These are phyloP conservation scores for Gastrophryne carolinensis DNA, from an alignment of 2,797 vertebrate genomes.

Conservation along the genomic window DNA sequence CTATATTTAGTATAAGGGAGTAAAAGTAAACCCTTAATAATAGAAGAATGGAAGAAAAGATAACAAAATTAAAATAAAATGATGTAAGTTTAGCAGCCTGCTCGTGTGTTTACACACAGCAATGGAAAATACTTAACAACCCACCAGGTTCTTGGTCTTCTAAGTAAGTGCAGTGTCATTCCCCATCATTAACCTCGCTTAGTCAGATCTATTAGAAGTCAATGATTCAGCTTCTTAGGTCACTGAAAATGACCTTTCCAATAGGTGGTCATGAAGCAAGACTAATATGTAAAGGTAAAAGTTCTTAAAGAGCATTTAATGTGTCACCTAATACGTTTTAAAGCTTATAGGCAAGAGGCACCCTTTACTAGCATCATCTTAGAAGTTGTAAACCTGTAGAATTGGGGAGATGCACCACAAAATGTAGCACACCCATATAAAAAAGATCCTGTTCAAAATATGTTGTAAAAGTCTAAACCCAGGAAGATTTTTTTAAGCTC, in stretches of 20 bases:
- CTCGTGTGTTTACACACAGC: background rate
- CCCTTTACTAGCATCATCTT: background rate
- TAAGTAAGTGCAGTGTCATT: slow-evolving; percentile 24
- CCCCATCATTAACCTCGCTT: slow-evolving; percentile 37
- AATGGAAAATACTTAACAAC: slow-evolving; percentile 2
- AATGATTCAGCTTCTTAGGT: slow-evolving; percentile 34
- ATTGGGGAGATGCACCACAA: no score
- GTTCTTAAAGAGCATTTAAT: slow-evolving; percentile 25
- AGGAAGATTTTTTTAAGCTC: no score
- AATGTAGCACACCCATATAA: no score
- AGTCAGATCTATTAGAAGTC: slow-evolving; percentile 42
- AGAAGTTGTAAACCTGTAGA: no score
- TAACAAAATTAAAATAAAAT: no score
- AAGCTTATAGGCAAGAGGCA: background rate
- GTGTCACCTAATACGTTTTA: slow-evolving; percentile 34
- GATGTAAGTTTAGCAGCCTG: no score
- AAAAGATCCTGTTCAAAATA: no score
- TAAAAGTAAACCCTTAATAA: no score
- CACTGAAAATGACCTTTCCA: slow-evolving; percentile 37
- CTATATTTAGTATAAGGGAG: no score
- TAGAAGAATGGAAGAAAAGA: no score
- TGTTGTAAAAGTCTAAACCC: no score
- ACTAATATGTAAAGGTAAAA: slow-evolving; percentile 19
- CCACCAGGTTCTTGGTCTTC: slow-evolving; percentile 25
- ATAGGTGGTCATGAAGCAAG: slow-evolving; percentile 42